Percentiles rank a stretch among this genome's conserved stretches.
Conservation (phyloP, 2,797 vertebrate species). For the Propithecus perrieri region DNA sequence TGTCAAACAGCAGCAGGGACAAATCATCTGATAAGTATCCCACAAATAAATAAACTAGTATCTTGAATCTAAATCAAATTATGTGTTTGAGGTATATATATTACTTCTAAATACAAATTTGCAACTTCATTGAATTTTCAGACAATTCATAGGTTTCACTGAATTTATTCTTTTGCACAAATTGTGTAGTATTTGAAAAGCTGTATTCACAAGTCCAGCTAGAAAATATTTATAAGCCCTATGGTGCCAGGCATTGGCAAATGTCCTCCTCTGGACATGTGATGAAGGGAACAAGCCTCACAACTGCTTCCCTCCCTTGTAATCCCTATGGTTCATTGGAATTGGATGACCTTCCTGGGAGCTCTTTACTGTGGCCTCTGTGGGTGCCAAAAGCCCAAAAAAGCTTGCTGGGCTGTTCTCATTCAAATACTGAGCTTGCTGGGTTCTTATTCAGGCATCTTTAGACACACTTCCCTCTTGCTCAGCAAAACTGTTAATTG, state of each 20-base stretch:
- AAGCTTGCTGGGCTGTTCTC: slow-evolving; percentile 78
- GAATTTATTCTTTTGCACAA: slow-evolving; percentile 28
- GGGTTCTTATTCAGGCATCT: slow-evolving; percentile 77
- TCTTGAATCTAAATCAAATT: slow-evolving; percentile 49
- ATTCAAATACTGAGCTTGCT: slow-evolving; percentile 73
- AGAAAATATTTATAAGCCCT: slow-evolving; percentile 70
- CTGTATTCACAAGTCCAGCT: slow-evolving; percentile 69
- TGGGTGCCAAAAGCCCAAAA: slow-evolving; percentile 69
- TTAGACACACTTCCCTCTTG: slow-evolving; percentile 81
- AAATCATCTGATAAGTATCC: not conserved
- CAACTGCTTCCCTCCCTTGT: slow-evolving; percentile 56
- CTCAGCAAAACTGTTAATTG: slow-evolving; percentile 83
- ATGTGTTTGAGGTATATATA: not conserved
- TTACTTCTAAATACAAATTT: slow-evolving; percentile 51
- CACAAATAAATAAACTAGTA: not conserved
- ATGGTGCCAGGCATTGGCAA: slow-evolving; percentile 56
- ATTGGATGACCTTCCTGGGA: slow-evolving; percentile 69
- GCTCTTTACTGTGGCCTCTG: slow-evolving; percentile 72
- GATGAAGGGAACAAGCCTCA: slow-evolving; percentile 51
- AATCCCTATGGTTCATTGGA: slow-evolving; percentile 67
- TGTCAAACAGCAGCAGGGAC: not conserved
- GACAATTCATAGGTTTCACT: not conserved
- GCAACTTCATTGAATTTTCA: slow-evolving; percentile 59
- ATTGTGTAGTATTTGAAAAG: slow-evolving; percentile 70
- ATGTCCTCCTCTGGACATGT: slow-evolving; percentile 66